Base-by-base conservation (phyloP, 2,888 invertebrate species). In the Drosophila glabriapex region DNA sequence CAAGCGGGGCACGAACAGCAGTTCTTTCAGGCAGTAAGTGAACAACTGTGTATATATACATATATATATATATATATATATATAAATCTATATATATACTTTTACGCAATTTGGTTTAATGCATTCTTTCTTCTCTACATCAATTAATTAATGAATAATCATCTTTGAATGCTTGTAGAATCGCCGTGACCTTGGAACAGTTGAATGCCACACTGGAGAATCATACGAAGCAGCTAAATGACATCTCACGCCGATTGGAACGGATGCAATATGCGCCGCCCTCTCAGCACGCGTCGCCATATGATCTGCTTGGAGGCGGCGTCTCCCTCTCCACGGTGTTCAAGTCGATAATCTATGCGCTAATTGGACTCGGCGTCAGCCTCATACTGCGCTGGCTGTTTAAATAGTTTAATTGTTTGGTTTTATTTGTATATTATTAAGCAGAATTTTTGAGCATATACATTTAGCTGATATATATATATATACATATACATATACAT, bases 121-220 rank as follows among this genome's bases (percentile, higher is more conserved):
- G n/a, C 22, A 43, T 43, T 22, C 22, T 5, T 3, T 22, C 7
- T 46, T 14, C 14, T 22, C 4, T 22, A 16, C 22, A 25, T 25
- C 46, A 46, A 22, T 25, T 25, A 25, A 46, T 22, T 14, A 43
- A 55, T 46, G 2, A 10, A 19, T 33, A 12, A 25, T 37, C 43
- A 1, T 43, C 12, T 28, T 28, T 7, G 3, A 19, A 12, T 2
- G 12, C 10, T 65, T 75, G 4, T 2, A 95, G 95, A 5, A 77
- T 95, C 25, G 93, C 94, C 29, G 92, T 94, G 39, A 93, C 94
- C 0, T 91, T 95, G 0, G 92, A 93, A 25, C 93, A 94, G 31
- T 93, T 95, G 12, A 95, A 95, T 81, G 79, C 92, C 1, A 92
- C 94, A 0, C 85, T 95, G 4, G 93, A 94, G n/a, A 94, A 94